These are phyloP conservation scores for Upupa epops DNA, from an alignment of 2,113 vertebrate species.

Conservation along the genomic window DNA sequence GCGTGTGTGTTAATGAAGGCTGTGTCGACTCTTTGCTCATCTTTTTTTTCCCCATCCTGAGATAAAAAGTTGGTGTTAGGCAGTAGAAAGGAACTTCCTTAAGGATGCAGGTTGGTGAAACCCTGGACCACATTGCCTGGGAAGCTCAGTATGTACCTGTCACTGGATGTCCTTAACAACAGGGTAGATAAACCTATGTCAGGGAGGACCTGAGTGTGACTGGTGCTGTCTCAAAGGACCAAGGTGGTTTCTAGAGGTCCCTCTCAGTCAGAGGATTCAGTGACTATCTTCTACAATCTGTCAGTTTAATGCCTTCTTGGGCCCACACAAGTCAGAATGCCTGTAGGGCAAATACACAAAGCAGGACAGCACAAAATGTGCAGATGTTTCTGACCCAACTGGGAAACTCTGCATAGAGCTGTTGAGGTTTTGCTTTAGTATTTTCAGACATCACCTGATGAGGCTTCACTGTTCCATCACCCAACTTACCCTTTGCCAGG, in stretches of 20 bases:
- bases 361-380: neutral
- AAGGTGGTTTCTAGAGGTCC: neutral
- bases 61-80: neutral
- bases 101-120: neutral
- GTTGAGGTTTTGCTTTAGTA: neutral
- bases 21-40: neutral
- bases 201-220: rapidly evolving
- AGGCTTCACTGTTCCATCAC: neutral
- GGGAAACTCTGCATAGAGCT: neutral
- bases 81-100: neutral
- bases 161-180: neutral
- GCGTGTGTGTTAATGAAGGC: neutral
- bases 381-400: neutral
- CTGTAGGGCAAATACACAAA: neutral
- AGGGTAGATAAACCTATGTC: neutral
- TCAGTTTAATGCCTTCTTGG: neutral
- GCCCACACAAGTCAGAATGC: neutral
- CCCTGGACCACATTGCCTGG: neutral
- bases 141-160: neutral
- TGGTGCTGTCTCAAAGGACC: neutral
- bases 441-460: rapidly evolving
- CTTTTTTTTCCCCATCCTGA: neutral
- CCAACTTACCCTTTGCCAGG: neutral
- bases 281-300: neutral
- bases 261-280: neutral